Evolutionary conservation across 2,797 vertebrate species (phyloP).

Genomic region (Amblyraja radiata): DNA sequence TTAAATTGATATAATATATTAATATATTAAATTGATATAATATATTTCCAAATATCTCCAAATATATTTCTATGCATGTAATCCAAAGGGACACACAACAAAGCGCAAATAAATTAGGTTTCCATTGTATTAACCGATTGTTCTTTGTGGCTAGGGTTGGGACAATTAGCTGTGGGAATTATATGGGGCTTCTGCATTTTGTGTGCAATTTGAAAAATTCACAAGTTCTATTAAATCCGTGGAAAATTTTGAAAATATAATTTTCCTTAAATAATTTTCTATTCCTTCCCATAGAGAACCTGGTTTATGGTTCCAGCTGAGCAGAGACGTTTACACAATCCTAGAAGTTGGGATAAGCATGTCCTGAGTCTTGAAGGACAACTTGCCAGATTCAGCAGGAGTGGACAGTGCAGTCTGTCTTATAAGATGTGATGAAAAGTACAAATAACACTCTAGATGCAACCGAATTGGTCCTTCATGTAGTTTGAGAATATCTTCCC

Average conservation of each 20-base stretch:
- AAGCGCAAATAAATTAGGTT: neutral
- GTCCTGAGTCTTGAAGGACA: neutral
- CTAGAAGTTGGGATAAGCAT: neutral
- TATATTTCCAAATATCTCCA: neutral
- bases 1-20: no score
- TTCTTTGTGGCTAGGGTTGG: no score
- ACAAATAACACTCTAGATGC: no score
- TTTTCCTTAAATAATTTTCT: neutral
- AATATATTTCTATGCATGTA: neutral
- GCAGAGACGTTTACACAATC: neutral
- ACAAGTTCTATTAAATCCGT: neutral
- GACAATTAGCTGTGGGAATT: neutral
- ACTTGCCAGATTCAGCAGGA: neutral
- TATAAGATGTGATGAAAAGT: no score
- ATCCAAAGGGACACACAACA: neutral
- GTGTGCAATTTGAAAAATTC: neutral
- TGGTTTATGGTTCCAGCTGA: neutral
- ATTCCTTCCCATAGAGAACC: neutral
- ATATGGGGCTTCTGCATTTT: neutral
- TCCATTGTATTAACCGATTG: neutral
- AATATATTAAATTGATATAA: no score
- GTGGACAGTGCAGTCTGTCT: neutral
- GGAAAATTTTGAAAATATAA: neutral
- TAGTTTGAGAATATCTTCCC: no score
- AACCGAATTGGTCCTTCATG: no score